Percentiles rank a stretch among this genome's conserved stretches.
These are phyloP conservation scores for Enteromius paludinosus DNA, from an alignment of 2,797 vertebrate species.

Conservation along the genomic window DNA sequence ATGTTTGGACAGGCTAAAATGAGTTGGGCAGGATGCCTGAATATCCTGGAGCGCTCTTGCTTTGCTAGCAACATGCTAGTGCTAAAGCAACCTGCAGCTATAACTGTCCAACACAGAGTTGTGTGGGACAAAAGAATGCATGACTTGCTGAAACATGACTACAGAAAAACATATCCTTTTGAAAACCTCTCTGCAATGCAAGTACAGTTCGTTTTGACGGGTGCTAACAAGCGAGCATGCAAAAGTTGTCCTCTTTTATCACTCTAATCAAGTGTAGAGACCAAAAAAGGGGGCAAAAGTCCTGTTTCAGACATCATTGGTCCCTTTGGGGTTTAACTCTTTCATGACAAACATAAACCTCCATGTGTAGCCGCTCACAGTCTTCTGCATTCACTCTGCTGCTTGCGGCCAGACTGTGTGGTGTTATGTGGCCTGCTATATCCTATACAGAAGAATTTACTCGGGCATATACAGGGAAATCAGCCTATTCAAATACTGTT, in stretches of 20 bases:
- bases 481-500: background rate
- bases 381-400: slow-evolving; percentile 15
- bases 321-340: background rate
- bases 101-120: background rate
- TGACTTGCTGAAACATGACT: slow-evolving; percentile 22
- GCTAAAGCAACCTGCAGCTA: background rate
- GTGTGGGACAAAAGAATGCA: background rate
- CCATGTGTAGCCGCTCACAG: background rate
- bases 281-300: background rate
- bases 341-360: background rate
- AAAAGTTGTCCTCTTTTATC: background rate
- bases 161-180: background rate
- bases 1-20: slow-evolving; percentile 21
- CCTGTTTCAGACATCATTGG: background rate
- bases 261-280: background rate
- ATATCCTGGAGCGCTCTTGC: slow-evolving; percentile 9
- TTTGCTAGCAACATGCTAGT: background rate
- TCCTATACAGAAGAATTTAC: slow-evolving; percentile 6
- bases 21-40: background rate
- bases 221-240: background rate
- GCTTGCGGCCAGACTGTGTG: background rate
- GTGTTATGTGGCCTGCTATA: background rate
- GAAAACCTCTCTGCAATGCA: slow-evolving; percentile 29
- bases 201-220: slow-evolving; percentile 22
- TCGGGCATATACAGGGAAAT: background rate